Conservation (phyloP, 1,140 invertebrate species). For the Lethocerus indicus region DNA sequence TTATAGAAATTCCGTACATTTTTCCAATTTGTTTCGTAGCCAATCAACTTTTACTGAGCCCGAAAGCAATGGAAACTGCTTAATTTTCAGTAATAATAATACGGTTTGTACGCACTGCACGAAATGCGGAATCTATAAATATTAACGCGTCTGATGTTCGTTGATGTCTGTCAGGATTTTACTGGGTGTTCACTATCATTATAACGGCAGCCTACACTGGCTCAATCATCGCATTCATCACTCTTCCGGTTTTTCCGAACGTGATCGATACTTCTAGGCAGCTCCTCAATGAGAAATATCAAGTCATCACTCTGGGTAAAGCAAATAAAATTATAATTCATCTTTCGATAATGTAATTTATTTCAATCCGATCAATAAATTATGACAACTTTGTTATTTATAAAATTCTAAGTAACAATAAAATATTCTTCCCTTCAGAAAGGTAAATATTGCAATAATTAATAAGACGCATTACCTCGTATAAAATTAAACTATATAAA, state of each 20-base stretch:
- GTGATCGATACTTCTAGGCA: constrained; percentile 45
- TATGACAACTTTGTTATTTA: background rate
- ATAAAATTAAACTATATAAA: background rate
- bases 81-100: background rate
- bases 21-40: too few relatives aligned
- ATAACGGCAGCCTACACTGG: constrained; percentile 61
- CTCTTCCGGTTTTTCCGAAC: constrained; percentile 46
- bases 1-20: too few relatives aligned
- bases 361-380: background rate
- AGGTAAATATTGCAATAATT: background rate
- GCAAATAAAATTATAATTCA: constrained; percentile 17
- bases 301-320: constrained; percentile 39
- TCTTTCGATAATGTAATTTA: background rate
- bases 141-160: too few relatives aligned
- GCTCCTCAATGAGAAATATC: constrained; percentile 35
- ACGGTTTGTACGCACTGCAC: background rate
- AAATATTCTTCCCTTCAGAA: background rate
- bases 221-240: constrained; percentile 62
- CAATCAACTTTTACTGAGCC: too few relatives aligned
- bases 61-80: too few relatives aligned
- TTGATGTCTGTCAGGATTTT: constrained; percentile 39
- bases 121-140: background rate
- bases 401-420: background rate
- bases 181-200: constrained; percentile 65
- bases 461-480: background rate